Evolutionary conservation across 1,140 invertebrate species (phyloP), one percentile per base, ranked within the genome.

Genomic region (Papilio machaon): DNA sequence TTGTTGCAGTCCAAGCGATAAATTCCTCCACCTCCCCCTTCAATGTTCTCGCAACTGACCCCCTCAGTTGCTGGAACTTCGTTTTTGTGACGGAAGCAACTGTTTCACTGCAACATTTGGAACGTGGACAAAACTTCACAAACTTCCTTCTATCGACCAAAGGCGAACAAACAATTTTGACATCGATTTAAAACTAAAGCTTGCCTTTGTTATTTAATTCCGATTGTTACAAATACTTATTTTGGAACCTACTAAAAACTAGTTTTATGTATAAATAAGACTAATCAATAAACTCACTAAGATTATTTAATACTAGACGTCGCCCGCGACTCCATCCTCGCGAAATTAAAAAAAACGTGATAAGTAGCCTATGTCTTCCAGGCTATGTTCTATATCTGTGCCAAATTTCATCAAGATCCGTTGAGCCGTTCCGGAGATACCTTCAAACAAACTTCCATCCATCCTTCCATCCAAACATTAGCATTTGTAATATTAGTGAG

Each of bases 91-190:
- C 64, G 64, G 64, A 67, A 67, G 30, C 64, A 35, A 67, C 23
- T 67, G 64, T 67, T 67, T 67, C 64, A 67, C 23, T 23, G 64
- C 23, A 67, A 67, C 64, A 67, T 67, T 67, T 67, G 64, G 64
- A 67, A 67, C 64, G 64, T 67, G 64, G 64, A 67, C 64, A 67
- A 67, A 67, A 67, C 64, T 67, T 67, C 9, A 38, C 64, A 67
- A 67, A 67, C 64, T 67, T 67, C 64, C 19, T 10, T 23, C 19
- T 67, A 35, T 35, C 23, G 64, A 38, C 64, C 64, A 67, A 67
- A 67, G 23, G 64, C 23, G 64, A 67, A 35, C 64, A 67, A 67
- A 67, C 64, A 67, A 67, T 67, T 67, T 67, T 67, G 64, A 67
- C 64, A 67, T 67, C 64, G 35, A 67, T 67, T 67, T 67, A 17